These are phyloP conservation scores for Chloroclysta siterata DNA, from an alignment of 2,888 invertebrate species.

Conservation along the genomic window DNA sequence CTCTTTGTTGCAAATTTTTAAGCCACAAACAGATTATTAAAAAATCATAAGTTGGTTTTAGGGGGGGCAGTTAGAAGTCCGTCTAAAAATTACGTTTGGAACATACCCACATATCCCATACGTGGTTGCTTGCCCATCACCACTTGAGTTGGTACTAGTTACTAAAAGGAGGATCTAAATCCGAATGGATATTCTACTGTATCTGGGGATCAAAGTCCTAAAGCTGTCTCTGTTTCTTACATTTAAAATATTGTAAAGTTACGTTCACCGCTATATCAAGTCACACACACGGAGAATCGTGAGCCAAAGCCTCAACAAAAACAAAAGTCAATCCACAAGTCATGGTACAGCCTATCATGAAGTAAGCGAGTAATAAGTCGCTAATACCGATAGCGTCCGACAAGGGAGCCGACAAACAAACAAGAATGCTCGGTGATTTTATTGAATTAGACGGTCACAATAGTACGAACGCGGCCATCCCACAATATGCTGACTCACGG, in stretches of 20 bases:
- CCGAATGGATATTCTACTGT: no score
- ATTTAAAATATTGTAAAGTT: background rate
- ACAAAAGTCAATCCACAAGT: slow-evolving; percentile 59
- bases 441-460: slow-evolving; percentile 84
- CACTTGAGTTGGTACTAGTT: no score
- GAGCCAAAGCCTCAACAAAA: slow-evolving; percentile 22
- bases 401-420: slow-evolving; percentile 81
- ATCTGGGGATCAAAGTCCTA: no score
- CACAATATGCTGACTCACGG: slow-evolving; percentile 70
- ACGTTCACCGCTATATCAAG: background rate
- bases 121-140: no score
- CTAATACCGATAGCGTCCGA: slow-evolving; percentile 67
- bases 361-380: slow-evolving; percentile 55
- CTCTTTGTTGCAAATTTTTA: no score
- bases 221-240: no score
- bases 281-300: background rate
- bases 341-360: slow-evolving; percentile 65
- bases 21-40: no score
- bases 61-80: no score
- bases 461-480: slow-evolving; percentile 62
- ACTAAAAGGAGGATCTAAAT: no score
- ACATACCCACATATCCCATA: no score
- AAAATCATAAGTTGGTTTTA: no score
- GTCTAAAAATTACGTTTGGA: no score
- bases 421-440: slow-evolving; percentile 82